Conservation (phyloP, 1,140 invertebrate genomes). For the Nylanderia fulva region DNA sequence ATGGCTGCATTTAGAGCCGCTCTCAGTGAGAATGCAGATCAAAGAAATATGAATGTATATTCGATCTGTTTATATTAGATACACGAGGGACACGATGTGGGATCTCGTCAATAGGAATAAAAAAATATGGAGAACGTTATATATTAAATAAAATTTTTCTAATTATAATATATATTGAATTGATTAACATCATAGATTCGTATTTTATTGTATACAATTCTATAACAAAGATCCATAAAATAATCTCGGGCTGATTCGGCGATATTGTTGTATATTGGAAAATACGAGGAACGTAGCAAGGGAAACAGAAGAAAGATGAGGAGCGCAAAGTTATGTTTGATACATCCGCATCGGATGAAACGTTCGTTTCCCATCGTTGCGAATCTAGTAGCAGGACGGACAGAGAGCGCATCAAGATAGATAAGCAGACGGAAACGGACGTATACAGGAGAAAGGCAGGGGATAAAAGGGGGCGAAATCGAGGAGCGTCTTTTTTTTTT, state of each 20-base stretch:
- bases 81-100: neutral
- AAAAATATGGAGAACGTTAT: neutral
- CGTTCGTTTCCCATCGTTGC: conserved; percentile 52
- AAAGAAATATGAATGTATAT: conserved; percentile 34
- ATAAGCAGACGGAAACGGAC: conserved; percentile 20
- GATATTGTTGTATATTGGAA: neutral
- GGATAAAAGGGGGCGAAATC: neutral
- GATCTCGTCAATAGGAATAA: conserved; percentile 9
- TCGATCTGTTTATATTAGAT: neutral
- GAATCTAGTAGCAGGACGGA: conserved; percentile 4
- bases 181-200: too few species aligned
- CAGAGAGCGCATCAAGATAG: neutral
- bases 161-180: too few species aligned
- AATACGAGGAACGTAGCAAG: too few species aligned
- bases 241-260: neutral
- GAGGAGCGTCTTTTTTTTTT: conserved; percentile 43
- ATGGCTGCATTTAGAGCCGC: conserved; percentile 13
- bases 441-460: neutral
- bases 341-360: conserved; percentile 66
- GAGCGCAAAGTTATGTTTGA: conserved; percentile 54
- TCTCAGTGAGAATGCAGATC: conserved; percentile 10
- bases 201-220: neutral
- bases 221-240: neutral
- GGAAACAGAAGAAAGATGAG: conserved; percentile 9
- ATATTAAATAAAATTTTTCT: conserved; percentile 17